Conservation (phyloP, 2,797 vertebrate species). For the Salarias fasciatus region DNA sequence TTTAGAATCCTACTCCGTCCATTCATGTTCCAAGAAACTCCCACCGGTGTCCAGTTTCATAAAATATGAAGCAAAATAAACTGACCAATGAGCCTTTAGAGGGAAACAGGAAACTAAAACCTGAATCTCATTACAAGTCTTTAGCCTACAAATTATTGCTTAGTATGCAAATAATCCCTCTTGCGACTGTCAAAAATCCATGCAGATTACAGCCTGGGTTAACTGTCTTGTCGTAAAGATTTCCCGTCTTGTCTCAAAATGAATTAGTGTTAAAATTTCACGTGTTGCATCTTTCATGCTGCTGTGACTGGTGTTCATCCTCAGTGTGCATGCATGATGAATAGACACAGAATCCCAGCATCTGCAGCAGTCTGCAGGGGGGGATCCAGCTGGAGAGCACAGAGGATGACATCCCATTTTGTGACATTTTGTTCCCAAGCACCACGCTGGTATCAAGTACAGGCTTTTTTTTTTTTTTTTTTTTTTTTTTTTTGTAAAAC, state of each 20-base stretch:
- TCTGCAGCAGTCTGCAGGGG: constrained; percentile 28
- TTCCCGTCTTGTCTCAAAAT: too few relatives aligned
- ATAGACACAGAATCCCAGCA: constrained; percentile 29
- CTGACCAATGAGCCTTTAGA: too few relatives aligned
- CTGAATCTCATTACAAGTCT: too few relatives aligned
- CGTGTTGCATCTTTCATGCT: not conserved
- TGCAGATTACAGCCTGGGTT: too few relatives aligned
- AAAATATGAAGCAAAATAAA: too few relatives aligned
- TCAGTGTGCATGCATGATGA: constrained; percentile 7
- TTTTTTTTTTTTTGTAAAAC: not conserved
- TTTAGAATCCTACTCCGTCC: too few relatives aligned
- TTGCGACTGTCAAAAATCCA: not conserved
- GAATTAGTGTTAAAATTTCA: not conserved
- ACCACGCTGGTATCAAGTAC: constrained; percentile 19
- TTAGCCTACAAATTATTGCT: too few relatives aligned
- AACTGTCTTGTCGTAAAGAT: not conserved
- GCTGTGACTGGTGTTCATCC: constrained; percentile 9
- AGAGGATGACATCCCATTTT: constrained; percentile 33
- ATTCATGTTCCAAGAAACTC: too few relatives aligned
- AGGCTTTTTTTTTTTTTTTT: not conserved
- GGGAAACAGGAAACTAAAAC: too few relatives aligned
- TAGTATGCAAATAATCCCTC: not conserved
- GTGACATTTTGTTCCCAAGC: constrained; percentile 43
- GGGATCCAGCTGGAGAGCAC: constrained; percentile 8
- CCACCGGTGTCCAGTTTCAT: too few relatives aligned